phyloP scores from a whole-genome alignment of 2,888 invertebrate species.

The Agonum fuliginosum region DNA sequence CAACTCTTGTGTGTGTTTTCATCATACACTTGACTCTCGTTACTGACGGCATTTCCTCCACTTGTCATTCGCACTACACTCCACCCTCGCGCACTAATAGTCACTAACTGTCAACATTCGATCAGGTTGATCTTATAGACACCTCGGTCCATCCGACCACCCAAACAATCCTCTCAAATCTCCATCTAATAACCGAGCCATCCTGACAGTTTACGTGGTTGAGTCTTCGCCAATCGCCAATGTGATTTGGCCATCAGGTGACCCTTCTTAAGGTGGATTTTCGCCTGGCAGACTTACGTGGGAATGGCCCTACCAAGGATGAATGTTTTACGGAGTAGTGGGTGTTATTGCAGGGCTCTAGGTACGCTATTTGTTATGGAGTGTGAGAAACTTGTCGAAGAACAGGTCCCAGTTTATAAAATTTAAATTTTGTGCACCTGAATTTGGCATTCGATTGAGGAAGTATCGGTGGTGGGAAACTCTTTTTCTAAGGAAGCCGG shows the following conservation, averaged over 20 bases:
- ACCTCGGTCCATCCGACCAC: constrained; percentile 25
- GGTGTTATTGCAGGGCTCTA: constrained; percentile 41
- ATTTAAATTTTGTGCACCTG: constrained; percentile 55
- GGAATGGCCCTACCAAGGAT: constrained; percentile 38
- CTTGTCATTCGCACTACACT: neutral
- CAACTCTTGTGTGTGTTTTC: neutral
- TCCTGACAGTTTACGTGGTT: neutral
- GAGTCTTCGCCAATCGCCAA: constrained; percentile 47
- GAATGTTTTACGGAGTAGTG: constrained; percentile 26
- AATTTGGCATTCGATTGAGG: neutral
- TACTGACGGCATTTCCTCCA: constrained; percentile 46
- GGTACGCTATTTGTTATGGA: constrained; percentile 27
- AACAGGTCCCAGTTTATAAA: constrained; percentile 57
- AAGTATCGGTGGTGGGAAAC: neutral
- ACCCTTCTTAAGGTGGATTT: constrained; percentile 51
- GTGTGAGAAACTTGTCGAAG: constrained; percentile 34
- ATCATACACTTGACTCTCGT: constrained; percentile 44
- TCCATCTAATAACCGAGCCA: constrained; percentile 33
- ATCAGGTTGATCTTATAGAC: constrained; percentile 55
- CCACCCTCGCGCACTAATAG: neutral
- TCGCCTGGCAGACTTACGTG: constrained; percentile 32
- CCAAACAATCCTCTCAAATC: constrained; percentile 2
- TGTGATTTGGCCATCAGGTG: constrained; percentile 1
- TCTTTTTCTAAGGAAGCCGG: neutral
- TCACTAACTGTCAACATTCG: constrained; percentile 48